Evolutionary conservation across 2,888 invertebrate species (phyloP), one percentile per base, ranked within the genome.

Genomic region (Bombylius major): DNA sequence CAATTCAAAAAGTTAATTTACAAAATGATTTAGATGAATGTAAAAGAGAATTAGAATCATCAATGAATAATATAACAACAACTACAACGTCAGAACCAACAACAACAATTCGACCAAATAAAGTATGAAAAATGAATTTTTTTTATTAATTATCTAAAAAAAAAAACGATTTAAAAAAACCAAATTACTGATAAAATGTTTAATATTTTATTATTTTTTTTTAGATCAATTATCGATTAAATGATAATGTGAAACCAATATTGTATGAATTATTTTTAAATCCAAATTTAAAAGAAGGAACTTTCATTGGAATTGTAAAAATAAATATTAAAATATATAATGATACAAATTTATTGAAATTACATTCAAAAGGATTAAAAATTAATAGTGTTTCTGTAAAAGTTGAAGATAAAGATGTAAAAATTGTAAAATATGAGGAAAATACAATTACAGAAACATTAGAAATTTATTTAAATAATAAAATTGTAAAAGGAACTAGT

Each of bases 201-300:
- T 42, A 4, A 42, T 11, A n/a, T 4, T 12, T 51, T 48, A n/a
- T n/a, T 58, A 4, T 47, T 32, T 47, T n/a, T 9, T 55, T 59
- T 9, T 60, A 70, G 64, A 66, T 67, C 5, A 58, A 71, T 42
- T 72, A 72, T 60, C 68, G 82, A 8, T 69, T 90, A 12, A 83
- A 86, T 3, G 71, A 70, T 44, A 67, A 77, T 47, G 71, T 86
- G 1, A 66, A 73, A 39, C 89, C 90, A 0, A 65, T 69, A 23
- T 77, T 81, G 59, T 91, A 91, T 67, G 81, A 84, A 63, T 72
- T 91, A 5, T 76, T 75, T 52, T 70, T 90, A 42, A 74, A 79
- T 66, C 89, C 90, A 0, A 73, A 87, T 64, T 73, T 86, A 59
- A 70, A 77, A 60, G 67, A 77, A 64, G 79, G 78, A 57, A 67